Conservation (phyloP, 1,140 invertebrate genomes). For the Whitmania pigra region DNA sequence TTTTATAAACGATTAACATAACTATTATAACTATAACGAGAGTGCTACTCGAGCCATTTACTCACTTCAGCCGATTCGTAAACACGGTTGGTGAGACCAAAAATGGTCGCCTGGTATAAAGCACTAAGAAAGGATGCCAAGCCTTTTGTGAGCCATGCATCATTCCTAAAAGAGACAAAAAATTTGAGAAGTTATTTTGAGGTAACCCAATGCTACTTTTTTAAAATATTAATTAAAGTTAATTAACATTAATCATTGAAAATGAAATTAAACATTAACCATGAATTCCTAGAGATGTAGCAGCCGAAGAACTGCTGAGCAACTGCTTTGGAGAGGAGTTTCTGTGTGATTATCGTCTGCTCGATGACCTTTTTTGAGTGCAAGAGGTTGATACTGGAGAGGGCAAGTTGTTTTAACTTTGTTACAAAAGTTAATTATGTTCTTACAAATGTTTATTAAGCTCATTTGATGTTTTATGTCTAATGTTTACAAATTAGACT, state of each 20-base stretch:
- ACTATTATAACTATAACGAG: no score
- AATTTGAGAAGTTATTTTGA: no score
- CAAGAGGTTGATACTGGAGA: slow-evolving; percentile 68
- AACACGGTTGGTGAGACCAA: slow-evolving; percentile 94
- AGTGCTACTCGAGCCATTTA: no score
- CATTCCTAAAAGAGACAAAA: slow-evolving; percentile 46
- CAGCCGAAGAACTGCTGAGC: slow-evolving; percentile 97
- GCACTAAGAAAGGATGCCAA: slow-evolving; percentile 83
- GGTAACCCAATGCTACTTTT: no score
- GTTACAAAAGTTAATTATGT: background rate
- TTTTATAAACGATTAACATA: no score
- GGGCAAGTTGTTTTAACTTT: background rate
- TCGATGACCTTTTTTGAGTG: slow-evolving; percentile 82
- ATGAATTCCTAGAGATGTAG: slow-evolving; percentile 90
- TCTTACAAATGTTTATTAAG: no score
- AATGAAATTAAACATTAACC: slow-evolving; percentile 42
- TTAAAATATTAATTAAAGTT: no score
- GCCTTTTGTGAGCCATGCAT: slow-evolving; percentile 86
- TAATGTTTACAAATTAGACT: background rate
- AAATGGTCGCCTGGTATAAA: slow-evolving; percentile 86
- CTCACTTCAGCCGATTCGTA: slow-evolving; percentile 55
- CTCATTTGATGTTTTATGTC: no score
- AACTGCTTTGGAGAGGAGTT: slow-evolving; percentile 79
- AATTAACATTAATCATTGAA: no score
- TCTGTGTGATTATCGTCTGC: slow-evolving; percentile 77